Evolutionary conservation across 2,797 vertebrate species (phyloP).

Genomic region (Pogonophryne albipinna): DNA sequence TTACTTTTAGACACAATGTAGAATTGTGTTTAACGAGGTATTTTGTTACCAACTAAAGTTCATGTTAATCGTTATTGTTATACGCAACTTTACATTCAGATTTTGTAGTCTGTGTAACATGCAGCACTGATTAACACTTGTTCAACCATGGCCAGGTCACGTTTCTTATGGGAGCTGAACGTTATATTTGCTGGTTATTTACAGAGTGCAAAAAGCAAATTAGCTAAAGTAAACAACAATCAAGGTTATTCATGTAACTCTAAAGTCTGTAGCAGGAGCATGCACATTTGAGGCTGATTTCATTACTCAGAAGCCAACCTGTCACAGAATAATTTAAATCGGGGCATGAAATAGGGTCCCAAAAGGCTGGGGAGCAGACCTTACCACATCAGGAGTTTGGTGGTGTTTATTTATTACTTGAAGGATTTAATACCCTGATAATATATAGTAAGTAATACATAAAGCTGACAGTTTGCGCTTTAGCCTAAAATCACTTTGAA

Average conservation of each 20-base stretch:
- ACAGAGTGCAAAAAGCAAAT: slow-evolving; percentile 61
- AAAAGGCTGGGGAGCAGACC: slow-evolving; percentile 40
- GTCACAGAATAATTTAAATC: slow-evolving; percentile 58
- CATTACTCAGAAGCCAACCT: slow-evolving; percentile 54
- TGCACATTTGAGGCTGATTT: slow-evolving; percentile 55
- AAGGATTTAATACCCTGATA: slow-evolving; percentile 47
- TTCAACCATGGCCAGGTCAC: slow-evolving; percentile 36
- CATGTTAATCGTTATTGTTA: slow-evolving; percentile 8
- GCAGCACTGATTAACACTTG: slow-evolving; percentile 52
- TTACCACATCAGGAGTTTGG: slow-evolving; percentile 43
- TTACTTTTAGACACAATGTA: not conserved
- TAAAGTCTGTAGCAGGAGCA: slow-evolving; percentile 42
- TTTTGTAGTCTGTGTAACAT: slow-evolving; percentile 33
- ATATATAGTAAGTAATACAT: slow-evolving; percentile 32
- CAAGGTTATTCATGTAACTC: slow-evolving; percentile 66
- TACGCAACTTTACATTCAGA: slow-evolving; percentile 11
- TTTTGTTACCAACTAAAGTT: not conserved
- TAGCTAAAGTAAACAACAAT: slow-evolving; percentile 68
- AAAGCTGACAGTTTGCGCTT: slow-evolving; percentile 30
- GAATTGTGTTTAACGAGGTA: slow-evolving; percentile 11
- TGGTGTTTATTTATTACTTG: slow-evolving; percentile 50
- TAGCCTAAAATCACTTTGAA: slow-evolving; percentile 3
- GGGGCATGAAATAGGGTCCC: slow-evolving; percentile 37
- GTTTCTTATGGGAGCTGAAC: slow-evolving; percentile 46
- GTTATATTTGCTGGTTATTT: slow-evolving; percentile 60